These are phyloP conservation scores for Himalopsyche japonica DNA, from an alignment of 2,888 invertebrate species.

Conservation along the genomic window DNA sequence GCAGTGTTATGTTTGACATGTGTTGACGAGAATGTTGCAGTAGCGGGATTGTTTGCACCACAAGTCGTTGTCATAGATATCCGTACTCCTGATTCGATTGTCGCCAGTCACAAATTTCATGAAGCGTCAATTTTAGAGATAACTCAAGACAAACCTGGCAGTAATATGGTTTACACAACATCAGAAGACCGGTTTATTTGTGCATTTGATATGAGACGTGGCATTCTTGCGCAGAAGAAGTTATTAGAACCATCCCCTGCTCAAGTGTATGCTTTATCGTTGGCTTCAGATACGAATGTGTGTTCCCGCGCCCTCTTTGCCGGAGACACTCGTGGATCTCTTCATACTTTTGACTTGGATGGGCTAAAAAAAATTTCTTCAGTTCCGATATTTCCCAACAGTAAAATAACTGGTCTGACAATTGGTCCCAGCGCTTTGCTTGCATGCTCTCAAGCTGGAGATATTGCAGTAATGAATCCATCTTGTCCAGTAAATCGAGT, in stretches of 20 bases:
- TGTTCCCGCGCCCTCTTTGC: constrained; percentile 51
- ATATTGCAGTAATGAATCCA: constrained; percentile 56
- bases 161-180: constrained; percentile 59
- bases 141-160: constrained; percentile 47
- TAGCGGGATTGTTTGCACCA: constrained; percentile 61
- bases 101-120: constrained; percentile 57
- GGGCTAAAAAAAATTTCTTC: constrained; percentile 24
- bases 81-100: constrained; percentile 51
- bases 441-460: constrained; percentile 55
- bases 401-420: constrained; percentile 53
- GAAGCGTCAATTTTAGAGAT: constrained; percentile 56
- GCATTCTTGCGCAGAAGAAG: constrained; percentile 51
- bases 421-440: constrained; percentile 53
- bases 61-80: constrained; percentile 60
- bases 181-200: constrained; percentile 64
- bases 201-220: constrained; percentile 60
- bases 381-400: constrained; percentile 49
- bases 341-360: constrained; percentile 50
- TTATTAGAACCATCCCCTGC: constrained; percentile 54
- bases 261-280: constrained; percentile 45
- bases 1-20: constrained; percentile 60
- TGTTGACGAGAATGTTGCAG: constrained; percentile 52
- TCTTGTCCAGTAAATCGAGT: constrained; percentile 53
- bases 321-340: constrained; percentile 54
- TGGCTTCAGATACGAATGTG: constrained; percentile 26